Base-by-base conservation (phyloP, 2,113 vertebrate species). In the Larimichthys polyactis region DNA sequence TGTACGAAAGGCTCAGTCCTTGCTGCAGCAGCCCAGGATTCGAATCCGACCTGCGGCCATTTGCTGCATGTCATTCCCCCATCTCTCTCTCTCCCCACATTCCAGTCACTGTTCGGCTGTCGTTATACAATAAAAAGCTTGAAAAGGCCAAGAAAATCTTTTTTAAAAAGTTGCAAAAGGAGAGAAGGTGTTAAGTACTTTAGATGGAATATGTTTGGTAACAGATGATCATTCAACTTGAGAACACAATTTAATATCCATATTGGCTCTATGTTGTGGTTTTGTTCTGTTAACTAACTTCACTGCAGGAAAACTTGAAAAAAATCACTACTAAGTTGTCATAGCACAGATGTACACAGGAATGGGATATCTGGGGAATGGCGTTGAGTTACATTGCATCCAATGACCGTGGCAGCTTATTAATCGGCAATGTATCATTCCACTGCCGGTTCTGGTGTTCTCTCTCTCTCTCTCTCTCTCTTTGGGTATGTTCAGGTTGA, bases 221-320 rank as follows among this genome's bases (percentile, higher is more conserved):
- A 75, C 57, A 36, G 40, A 80, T 32, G 27, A 51, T 80, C 29
- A 19, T 20, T 73, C 16, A 57, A 4, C 36, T 40, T 40, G 36
- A 40, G 36, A 40, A 40, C 36, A 40, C 36, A 9, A 40, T 40
- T 8, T 40, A 68, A 43, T 29, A 71, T 63, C 27, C 44, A 40
- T 54, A 64, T 32, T 67, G 36, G 51, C 20, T 63, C 40, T 44
- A 49, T 17, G 22, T 48, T 69, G n/a, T 78, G 6, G 4, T 58
- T 43, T 63, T 54, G 22, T 65, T 58, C n/a, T 22, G 58, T 69
- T 27, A 64, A 73, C 46, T 27, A 24, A 51, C 43, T 67, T 64
- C 24, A 14, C 44, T 19, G 11, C 3, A 58, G 63, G 36, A 51
- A 55, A 62, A 15, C 24, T 2, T 57, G 32, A n/a, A 9, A 9